Conservation (phyloP, 2,797 vertebrate genomes). For the Squalus acanthias region DNA sequence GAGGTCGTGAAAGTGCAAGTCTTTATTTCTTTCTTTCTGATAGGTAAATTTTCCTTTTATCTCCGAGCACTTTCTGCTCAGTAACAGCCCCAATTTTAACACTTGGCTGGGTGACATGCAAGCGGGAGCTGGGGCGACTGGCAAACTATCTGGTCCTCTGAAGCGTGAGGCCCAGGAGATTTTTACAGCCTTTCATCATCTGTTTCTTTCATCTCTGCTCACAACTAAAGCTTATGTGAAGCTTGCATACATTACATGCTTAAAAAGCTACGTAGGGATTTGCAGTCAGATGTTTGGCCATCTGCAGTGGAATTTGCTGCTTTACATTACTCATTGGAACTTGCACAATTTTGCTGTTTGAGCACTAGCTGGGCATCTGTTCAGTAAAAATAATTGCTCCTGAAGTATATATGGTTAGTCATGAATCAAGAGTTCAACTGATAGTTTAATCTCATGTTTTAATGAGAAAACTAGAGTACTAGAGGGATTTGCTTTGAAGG, state of each 20-base stretch:
- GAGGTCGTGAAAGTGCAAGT: not conserved
- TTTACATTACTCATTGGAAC: not conserved
- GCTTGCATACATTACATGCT: not conserved
- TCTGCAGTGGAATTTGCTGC: not conserved
- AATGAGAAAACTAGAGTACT: not conserved
- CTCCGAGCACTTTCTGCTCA: not conserved
- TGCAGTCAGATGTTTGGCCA: not conserved
- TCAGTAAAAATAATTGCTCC: not conserved
- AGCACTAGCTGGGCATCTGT: not conserved
- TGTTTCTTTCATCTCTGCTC: not conserved
- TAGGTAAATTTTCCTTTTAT: not conserved
- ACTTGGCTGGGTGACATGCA: not conserved
- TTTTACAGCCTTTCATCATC: too few relatives aligned
- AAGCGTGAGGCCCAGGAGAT: too few relatives aligned
- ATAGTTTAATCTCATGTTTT: not conserved
- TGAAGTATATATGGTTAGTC: not conserved
- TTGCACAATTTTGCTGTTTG: not conserved
- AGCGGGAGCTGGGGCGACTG: too few relatives aligned
- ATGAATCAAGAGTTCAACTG: not conserved
- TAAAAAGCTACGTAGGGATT: not conserved
- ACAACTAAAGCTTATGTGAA: not conserved
- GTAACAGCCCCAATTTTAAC: not conserved
- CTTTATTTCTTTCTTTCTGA: not conserved
- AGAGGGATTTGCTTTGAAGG: not conserved
- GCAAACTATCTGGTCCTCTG: too few relatives aligned